Percentiles rank a stretch among this genome's conserved stretches.
Conservation (phyloP, 2,888 invertebrate species). For the Leptopterna dolabrata region DNA sequence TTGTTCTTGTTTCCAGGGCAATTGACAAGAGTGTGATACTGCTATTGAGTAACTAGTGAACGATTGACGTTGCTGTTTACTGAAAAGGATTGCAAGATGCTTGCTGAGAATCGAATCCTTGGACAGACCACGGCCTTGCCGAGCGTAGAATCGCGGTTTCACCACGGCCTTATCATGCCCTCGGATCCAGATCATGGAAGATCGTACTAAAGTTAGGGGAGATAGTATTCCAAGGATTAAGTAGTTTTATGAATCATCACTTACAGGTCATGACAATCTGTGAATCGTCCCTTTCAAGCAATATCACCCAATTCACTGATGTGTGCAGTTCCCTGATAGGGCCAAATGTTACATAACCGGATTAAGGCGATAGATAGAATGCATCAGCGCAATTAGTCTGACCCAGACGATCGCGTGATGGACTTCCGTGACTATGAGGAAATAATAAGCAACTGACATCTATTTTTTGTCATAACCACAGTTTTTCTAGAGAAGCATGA, state of each 20-base stretch:
- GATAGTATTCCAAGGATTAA: too few species aligned
- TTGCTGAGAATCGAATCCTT: neutral
- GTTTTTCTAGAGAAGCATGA: neutral
- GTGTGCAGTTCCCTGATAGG: neutral
- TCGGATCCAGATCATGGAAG: neutral
- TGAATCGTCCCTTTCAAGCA: too few species aligned
- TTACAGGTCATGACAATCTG: too few species aligned
- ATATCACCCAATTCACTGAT: too few species aligned
- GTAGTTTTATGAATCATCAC: too few species aligned
- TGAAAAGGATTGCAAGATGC: slow-evolving; percentile 13
- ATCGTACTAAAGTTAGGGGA: neutral
- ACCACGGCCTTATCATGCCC: neutral
- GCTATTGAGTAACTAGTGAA: neutral
- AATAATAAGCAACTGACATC: neutral
- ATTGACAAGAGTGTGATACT: neutral
- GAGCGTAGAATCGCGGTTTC: neutral
- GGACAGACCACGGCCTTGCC: neutral
- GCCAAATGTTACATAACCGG: neutral
- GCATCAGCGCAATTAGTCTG: neutral
- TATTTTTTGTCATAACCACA: neutral
- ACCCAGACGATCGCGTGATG: neutral
- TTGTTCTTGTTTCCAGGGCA: neutral
- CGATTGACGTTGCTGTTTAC: neutral
- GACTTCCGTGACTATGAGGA: neutral
- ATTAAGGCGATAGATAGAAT: neutral